phyloP scores from a whole-genome alignment of 2,113 vertebrate genomes.

The Crotophaga sulcirostris region DNA sequence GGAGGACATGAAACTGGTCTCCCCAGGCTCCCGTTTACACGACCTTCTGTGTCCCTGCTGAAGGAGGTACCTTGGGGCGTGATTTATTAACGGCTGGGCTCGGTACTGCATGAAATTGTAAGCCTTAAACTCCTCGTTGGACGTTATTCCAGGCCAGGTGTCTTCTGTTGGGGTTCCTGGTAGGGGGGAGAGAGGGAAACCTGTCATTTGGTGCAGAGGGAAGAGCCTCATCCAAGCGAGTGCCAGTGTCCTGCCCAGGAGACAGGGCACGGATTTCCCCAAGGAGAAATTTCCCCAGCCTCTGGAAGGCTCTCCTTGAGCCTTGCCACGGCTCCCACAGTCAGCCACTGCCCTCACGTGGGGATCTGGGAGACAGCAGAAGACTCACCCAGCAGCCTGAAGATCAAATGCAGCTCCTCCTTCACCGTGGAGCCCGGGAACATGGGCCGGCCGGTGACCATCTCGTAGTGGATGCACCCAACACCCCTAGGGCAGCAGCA shows the following conservation, averaged over 20 bases:
- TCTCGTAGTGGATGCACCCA: constrained; percentile 93
- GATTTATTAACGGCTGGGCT: constrained; percentile 88
- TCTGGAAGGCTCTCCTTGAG: too few relatives aligned
- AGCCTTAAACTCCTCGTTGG: constrained; percentile 86
- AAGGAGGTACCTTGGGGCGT: constrained; percentile 86
- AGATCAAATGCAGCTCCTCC: constrained; percentile 92
- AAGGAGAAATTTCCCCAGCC: too few relatives aligned
- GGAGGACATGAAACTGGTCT: too few relatives aligned
- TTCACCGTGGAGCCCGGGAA: constrained; percentile 96
- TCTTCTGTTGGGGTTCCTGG: constrained; percentile 92
- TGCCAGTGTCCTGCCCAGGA: fast-evolving
- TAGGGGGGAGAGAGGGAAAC: neutral
- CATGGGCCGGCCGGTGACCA: constrained; percentile 93
- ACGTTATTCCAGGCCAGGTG: constrained; percentile 86
- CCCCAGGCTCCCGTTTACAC: neutral
- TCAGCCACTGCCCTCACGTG: constrained; percentile 62
- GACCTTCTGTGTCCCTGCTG: neutral
- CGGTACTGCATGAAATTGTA: constrained; percentile 87
- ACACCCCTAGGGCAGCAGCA: constrained; percentile 81
- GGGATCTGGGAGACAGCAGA: neutral
- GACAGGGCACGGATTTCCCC: neutral
- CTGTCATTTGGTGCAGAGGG: fast-evolving
- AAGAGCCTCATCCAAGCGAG: fast-evolving
- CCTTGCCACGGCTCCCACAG: neutral
- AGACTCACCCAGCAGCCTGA: constrained; percentile 84